Evolutionary conservation across 2,797 vertebrate species (phyloP), one percentile per base, ranked within the genome.

Genomic region (Cygnus olor): DNA sequence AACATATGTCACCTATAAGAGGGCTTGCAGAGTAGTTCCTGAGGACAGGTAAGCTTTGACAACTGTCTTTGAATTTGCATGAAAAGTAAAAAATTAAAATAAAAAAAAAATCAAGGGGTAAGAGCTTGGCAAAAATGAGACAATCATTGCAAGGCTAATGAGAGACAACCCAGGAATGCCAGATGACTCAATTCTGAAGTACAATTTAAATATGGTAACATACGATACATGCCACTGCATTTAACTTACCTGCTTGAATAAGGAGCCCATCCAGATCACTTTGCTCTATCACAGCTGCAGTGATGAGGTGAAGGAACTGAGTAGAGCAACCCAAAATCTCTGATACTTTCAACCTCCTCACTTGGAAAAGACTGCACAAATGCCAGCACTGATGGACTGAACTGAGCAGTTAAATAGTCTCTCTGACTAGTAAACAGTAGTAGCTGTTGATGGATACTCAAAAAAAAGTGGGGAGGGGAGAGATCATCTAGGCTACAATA

Each of bases 401-500:
- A 65, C 32, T 27, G 14, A 56, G 27, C 9, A 34, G 49, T 38
- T 74, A 44, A 38, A 89, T 74, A 80, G 34, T 30, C 24, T 74
- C 57, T 44, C 27, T 60, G 38, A 77, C 30, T 54, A 78, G 7
- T 27, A 58, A 24, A 40, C 3, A 66, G 18, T 21, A n/a, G 32
- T 24, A 47, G n/a, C n/a, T 32, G 57, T 25, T 45, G 71, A 13
- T 8, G 18, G 24, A 60, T 18, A 66, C 4, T 12, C 17, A 56
- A 30, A 25, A 1, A 5, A 30, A 11, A 3, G 2, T 6, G 3
- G 3, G 17, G 8, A 53, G 27, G 27, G 27, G 14, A 5, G 51
- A 16, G 28, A 53, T 27, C 28, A 54, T 64, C 17, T 38, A 79
- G 51, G 34, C 34, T 54, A 64, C 11, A 69, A 73, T 3, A 64